Conservation (phyloP, 2,797 vertebrate species). For the Graptemys geographica region DNA sequence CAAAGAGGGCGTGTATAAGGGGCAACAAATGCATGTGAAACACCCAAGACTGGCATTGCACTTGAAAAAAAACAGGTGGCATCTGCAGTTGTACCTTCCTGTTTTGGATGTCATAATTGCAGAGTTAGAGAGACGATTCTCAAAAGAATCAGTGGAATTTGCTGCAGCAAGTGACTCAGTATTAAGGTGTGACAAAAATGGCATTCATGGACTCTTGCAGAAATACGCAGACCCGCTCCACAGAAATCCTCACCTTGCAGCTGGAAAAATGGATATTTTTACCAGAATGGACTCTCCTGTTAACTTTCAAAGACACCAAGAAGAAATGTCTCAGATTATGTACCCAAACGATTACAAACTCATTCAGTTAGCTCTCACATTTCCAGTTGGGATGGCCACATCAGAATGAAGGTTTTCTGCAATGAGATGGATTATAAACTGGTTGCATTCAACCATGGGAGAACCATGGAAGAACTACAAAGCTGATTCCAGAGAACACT, state of each 20-base stretch:
- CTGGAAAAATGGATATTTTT: background rate
- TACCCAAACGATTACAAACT: background rate
- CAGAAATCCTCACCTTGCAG: background rate
- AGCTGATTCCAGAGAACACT: background rate
- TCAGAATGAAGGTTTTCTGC: background rate
- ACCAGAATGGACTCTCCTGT: background rate
- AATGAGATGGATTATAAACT: background rate
- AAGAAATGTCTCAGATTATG: background rate
- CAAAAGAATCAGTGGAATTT: background rate
- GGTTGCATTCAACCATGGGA: background rate
- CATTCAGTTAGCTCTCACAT: background rate
- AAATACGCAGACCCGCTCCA: background rate
- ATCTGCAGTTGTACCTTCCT: background rate
- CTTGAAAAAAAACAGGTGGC: background rate
- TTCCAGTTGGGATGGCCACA: background rate
- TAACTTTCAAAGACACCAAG: background rate
- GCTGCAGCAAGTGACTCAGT: background rate
- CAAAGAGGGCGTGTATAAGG: background rate
- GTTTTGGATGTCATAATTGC: background rate
- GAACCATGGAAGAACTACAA: background rate
- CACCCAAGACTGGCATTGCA: too few relatives aligned
- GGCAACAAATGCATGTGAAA: background rate
- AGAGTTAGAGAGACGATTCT: background rate
- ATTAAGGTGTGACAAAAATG: background rate
- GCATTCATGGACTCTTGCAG: background rate